phyloP scores from a whole-genome alignment of 92 coral and sea anemone genomes.

The Umimayanthus kanabou region DNA sequence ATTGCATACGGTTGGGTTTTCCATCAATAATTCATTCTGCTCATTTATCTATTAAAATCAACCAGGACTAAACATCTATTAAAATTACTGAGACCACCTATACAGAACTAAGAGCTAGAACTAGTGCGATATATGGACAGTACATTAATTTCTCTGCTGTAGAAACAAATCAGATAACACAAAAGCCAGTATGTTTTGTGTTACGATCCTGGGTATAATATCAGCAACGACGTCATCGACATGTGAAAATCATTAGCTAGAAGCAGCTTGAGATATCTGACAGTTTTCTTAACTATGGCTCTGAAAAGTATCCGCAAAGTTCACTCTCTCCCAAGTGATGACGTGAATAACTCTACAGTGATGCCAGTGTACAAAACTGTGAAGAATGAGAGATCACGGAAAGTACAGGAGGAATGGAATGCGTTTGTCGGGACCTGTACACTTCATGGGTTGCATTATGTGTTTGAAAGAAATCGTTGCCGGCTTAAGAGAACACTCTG shows the following conservation, averaged over 20 bases:
- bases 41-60: background rate
- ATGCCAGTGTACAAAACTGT: background rate
- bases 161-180: background rate
- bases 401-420: constrained; percentile 5
- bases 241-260: background rate
- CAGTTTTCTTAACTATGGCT: background rate
- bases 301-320: background rate
- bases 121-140: background rate
- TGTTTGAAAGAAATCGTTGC: constrained; percentile 78
- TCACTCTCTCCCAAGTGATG: background rate
- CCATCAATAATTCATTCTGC: too few relatives aligned
- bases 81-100: background rate
- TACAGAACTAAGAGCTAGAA: background rate
- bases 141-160: background rate
- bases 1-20: background rate
- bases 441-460: constrained; percentile 79
- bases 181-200: background rate
- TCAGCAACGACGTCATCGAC: background rate
- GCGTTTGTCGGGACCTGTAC: constrained; percentile 46
- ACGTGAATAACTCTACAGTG: background rate
- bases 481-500: constrained; percentile 61
- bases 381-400: background rate
- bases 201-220: background rate
- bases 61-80: background rate
- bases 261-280: background rate